Percentiles rank a stretch among this genome's conserved stretches.
phyloP scores from a whole-genome alignment of 2,888 invertebrate genomes.

The Orthonychiurus folsomi region DNA sequence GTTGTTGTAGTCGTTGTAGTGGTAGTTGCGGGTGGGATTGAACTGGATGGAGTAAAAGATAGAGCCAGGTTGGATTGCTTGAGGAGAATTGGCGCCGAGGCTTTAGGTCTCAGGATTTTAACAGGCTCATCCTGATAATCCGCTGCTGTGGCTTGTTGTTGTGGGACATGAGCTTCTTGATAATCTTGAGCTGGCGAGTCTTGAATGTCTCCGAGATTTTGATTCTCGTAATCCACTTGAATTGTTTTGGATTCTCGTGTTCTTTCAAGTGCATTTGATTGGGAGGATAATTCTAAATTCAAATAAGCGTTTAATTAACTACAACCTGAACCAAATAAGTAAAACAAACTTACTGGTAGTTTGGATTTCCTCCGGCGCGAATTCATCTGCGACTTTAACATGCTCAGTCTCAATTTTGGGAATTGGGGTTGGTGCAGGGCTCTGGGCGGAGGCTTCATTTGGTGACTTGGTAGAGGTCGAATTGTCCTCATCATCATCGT shows the following conservation, averaged over 20 bases:
- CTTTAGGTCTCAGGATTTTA: constrained; percentile 26
- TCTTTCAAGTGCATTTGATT: constrained; percentile 8
- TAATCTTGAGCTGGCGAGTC: neutral
- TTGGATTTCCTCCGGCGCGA: constrained; percentile 17
- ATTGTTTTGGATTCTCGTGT: neutral
- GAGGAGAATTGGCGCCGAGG: constrained; percentile 32
- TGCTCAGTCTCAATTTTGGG: constrained; percentile 4
- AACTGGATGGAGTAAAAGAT: neutral
- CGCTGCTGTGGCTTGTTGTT: constrained; percentile 14
- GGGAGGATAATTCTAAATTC: constrained; percentile 8
- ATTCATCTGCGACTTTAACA: constrained; percentile 4
- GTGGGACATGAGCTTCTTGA: neutral
- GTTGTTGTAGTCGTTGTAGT: neutral
- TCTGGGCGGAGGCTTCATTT: constrained; percentile 3
- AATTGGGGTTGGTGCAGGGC: neutral
- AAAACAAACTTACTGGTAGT: constrained; percentile 14
- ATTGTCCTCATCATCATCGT: constrained; percentile 55
- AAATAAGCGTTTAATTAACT: no score
- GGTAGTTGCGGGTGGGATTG: constrained; percentile 3
- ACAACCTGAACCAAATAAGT: constrained; percentile 4
- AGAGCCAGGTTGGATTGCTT: constrained; percentile 31
- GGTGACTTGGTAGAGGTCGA: constrained; percentile 19
- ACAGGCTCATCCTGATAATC: constrained; percentile 16
- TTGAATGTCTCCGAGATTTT: neutral
- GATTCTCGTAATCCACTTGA: neutral